Evolutionary conservation across 2,888 invertebrate genomes (phyloP), one percentile per base, ranked within the genome.

Genomic region (Acanthococcus lagerstroemiae): DNA sequence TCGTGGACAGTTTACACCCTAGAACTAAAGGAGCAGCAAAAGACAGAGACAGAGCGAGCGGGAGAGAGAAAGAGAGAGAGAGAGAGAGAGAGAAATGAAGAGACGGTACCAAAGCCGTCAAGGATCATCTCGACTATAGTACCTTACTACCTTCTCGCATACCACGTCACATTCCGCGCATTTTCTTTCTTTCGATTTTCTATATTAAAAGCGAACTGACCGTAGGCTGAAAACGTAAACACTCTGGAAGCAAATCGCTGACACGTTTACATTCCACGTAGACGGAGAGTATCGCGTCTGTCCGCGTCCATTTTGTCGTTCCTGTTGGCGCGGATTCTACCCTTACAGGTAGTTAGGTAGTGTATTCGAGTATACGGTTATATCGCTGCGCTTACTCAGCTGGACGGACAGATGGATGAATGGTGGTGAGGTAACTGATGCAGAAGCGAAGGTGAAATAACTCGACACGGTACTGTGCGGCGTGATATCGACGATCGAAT

Each of bases 1-100:
- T 44, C 19, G 63, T 37, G 37, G 63, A 63, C 63, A 63, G 24
- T 63, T 63, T 63, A 54, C 54, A 63, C 63, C 54, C 54, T 63
- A 24, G 46, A 15, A 45, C 5, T 17, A 15, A 45, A 19, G 12
- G 12, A 15, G 12, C 15, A 15, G 19, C 15, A 45, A 45, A 45
- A 15, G 46, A 17, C 46, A 45, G 17, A n/a, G 46, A 37, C 3
- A 48, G 21, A 48, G 21, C 48, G 48, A 2, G 37, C 37, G 15
- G 9, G 21, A 48, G 17, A 48, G 17, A 48, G 9, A 48, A 21
- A 48, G 17, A 48, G 21, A 52, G 5, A 15, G 22, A 52, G 24
- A 52, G 24, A 21, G 52, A 52, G 3, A 21, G 5, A 24, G 21
- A 24, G 22, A 4, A 15, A 6, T 19, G 17, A 19, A 48, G 19